Percentiles rank a stretch among this genome's conserved stretches.
Conservation (phyloP, 2,797 vertebrate genomes). For the Hippoglossus hippoglossus region DNA sequence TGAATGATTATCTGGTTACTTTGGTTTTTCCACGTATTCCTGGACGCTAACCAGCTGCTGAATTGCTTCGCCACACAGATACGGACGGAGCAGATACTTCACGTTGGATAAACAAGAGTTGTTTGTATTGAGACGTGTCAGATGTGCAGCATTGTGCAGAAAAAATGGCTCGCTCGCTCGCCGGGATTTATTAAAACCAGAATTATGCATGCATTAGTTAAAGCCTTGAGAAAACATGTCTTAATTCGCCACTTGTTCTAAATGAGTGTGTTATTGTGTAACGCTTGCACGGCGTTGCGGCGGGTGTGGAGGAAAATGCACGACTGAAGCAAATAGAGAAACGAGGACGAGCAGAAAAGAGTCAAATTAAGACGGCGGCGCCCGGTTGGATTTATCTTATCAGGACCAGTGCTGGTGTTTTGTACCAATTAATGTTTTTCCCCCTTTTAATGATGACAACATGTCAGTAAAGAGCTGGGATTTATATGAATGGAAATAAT, state of each 20-base stretch:
- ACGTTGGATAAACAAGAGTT: slow-evolving; percentile 18
- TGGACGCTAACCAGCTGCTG: slow-evolving; percentile 37
- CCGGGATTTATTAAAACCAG: slow-evolving; percentile 33
- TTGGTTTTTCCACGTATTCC: slow-evolving; percentile 26
- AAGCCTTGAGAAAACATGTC: slow-evolving; percentile 10
- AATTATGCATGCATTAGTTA: slow-evolving; percentile 12
- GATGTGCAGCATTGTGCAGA: slow-evolving; percentile 5
- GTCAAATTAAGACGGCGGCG: not conserved
- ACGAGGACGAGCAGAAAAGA: not conserved
- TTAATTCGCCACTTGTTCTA: slow-evolving; percentile 24
- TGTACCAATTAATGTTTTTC: not conserved
- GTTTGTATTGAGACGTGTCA: slow-evolving; percentile 21
- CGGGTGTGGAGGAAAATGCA: not conserved
- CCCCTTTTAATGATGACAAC: not conserved
- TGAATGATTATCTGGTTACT: slow-evolving; percentile 24
- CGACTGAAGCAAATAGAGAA: not conserved
- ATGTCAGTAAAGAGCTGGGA: not conserved
- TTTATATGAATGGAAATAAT: not conserved
- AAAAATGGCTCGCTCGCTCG: not conserved
- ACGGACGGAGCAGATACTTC: slow-evolving; percentile 1
- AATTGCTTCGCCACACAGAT: slow-evolving; percentile 36
- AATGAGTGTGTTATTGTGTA: slow-evolving; percentile 11
- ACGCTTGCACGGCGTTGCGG: no score
- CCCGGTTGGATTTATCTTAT: not conserved
- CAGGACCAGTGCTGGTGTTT: not conserved